Evolutionary conservation across 2,113 vertebrate species (phyloP).

Genomic region (Isichthys henryi): DNA sequence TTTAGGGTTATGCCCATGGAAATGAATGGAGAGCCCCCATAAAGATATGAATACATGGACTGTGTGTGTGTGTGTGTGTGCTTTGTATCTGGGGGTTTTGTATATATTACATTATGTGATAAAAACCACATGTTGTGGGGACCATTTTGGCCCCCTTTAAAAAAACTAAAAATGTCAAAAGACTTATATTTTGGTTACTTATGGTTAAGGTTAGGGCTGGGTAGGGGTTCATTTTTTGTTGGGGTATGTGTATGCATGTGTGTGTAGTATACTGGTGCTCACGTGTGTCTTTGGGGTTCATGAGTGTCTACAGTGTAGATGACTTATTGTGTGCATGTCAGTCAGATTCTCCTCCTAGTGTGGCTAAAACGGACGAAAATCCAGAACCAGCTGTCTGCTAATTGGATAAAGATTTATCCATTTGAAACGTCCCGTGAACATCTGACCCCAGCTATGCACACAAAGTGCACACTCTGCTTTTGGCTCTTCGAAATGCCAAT

Average conservation of each 20-base stretch:
- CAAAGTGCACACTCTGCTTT: not conserved
- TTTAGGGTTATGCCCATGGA: not conserved
- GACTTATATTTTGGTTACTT: not conserved
- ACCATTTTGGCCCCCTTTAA: not conserved
- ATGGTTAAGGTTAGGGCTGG: too few species aligned
- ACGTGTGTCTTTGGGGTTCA: not conserved
- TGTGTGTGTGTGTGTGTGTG: not conserved
- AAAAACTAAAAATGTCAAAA: not conserved
- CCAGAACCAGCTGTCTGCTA: not conserved
- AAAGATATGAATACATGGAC: not conserved
- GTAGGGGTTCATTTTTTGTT: not conserved
- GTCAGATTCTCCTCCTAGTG: not conserved
- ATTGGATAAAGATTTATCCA: not conserved
- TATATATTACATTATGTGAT: not conserved
- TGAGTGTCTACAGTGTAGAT: not conserved
- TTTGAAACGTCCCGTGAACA: not conserved
- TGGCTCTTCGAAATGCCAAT: not conserved
- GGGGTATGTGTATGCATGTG: not conserved
- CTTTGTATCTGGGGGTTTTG: not conserved
- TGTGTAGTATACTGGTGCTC: not conserved
- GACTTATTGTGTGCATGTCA: not conserved
- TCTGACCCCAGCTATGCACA: not conserved
- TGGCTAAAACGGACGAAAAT: not conserved
- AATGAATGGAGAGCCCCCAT: not conserved
- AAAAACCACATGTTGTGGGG: not conserved